These are phyloP conservation scores for Leptinotarsa tumamoca DNA, from an alignment of 2,888 invertebrate genomes.

Conservation along the genomic window DNA sequence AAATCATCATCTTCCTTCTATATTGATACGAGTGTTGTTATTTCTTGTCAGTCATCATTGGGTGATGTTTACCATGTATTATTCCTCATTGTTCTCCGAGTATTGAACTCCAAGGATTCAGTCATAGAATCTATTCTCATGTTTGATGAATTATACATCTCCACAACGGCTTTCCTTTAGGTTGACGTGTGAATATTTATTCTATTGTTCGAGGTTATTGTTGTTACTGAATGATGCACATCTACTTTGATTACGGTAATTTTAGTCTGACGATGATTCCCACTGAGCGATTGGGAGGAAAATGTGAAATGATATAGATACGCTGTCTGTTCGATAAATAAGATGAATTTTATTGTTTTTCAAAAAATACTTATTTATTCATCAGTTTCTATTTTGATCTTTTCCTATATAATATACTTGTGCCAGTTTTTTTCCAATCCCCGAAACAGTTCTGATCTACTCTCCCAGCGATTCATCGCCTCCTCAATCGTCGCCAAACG, in stretches of 20 bases:
- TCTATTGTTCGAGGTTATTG: slow-evolving; percentile 14
- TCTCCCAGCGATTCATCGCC: too few species aligned
- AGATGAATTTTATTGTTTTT: too few species aligned
- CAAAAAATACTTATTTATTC: too few species aligned
- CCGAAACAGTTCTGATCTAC: too few species aligned
- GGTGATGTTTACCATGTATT: slow-evolving; percentile 5
- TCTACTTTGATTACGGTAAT: slow-evolving; percentile 8
- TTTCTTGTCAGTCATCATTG: slow-evolving; percentile 8
- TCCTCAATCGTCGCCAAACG: too few species aligned
- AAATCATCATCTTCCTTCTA: background rate
- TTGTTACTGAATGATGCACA: slow-evolving; percentile 2
- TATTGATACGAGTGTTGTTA: slow-evolving; percentile 4
- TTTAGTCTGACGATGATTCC: background rate
- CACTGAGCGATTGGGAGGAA: background rate
- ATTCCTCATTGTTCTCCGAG: slow-evolving; percentile 13
- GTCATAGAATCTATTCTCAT: slow-evolving; percentile 2
- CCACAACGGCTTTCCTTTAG: slow-evolving; percentile 7
- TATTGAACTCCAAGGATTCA: slow-evolving; percentile 18
- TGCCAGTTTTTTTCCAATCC: too few species aligned
- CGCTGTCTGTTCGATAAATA: too few species aligned
- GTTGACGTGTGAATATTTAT: slow-evolving; percentile 1
- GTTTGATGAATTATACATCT: slow-evolving; percentile 24
- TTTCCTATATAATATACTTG: too few species aligned
- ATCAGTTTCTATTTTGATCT: too few species aligned
- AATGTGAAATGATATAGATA: background rate